Percentiles rank a stretch among this genome's conserved stretches.
These are phyloP conservation scores for Agrotis clavis DNA, from an alignment of 2,888 invertebrate genomes.

Conservation along the genomic window DNA sequence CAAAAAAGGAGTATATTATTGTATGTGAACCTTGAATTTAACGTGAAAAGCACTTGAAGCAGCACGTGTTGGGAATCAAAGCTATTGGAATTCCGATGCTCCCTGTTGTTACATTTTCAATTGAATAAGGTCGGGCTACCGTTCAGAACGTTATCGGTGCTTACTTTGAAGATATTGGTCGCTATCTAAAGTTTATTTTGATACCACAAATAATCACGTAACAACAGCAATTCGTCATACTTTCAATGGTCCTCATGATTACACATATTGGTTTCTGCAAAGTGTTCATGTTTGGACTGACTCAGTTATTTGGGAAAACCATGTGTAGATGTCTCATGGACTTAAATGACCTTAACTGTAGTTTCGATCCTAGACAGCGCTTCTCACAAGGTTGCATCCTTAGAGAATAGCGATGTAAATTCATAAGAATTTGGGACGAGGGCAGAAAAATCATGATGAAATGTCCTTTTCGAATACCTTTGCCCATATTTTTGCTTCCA, in stretches of 20 bases:
- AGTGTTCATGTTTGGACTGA: neutral
- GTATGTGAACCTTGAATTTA: conserved; percentile 31
- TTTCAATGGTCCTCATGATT: neutral
- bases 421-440: no score
- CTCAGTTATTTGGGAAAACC: neutral
- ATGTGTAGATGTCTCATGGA: neutral
- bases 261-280: neutral
- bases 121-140: conserved; percentile 21
- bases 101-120: conserved; percentile 20
- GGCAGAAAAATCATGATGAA: no score
- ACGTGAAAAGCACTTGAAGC: conserved; percentile 23
- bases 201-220: neutral
- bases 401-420: no score
- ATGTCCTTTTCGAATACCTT: neutral
- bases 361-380: no score
- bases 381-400: no score
- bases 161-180: conserved; percentile 24
- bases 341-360: no score
- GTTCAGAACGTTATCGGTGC: neutral
- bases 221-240: neutral
- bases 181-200: conserved; percentile 10
- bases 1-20: neutral
- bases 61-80: conserved; percentile 44
- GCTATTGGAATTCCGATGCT: conserved; percentile 20
- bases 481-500: neutral